Evolutionary conservation across 2,797 vertebrate genomes (phyloP), one percentile per base, ranked within the genome.

Genomic region (Corythornis leucogaster): DNA sequence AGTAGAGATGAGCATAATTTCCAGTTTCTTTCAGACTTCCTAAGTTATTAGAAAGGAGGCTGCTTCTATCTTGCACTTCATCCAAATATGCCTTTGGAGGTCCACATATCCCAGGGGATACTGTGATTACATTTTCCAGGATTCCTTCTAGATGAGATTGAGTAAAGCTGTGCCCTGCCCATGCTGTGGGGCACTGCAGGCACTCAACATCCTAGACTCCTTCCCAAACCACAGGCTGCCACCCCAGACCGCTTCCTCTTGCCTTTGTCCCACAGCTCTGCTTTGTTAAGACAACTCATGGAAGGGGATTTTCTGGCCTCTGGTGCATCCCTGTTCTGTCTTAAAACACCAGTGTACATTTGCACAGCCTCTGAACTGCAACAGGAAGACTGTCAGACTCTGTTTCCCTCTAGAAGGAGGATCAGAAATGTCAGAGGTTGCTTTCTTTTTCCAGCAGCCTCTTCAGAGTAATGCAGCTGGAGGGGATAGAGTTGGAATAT

Each of bases 101-200:
- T 85, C 81, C 87, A 46, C 33, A 94, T 91, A 92, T 93, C 89
- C 62, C 91, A 88, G 64, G 26, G 90, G 81, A 82, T 85, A 51
- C 30, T 38, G 22, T 58, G 71, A 78, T 85, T 80, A 62, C 4
- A 2, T 94, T 93, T 90, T 85, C 51, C 69, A 80, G 80, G 46
- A 95, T 94, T 94, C 88, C 48, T 87, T 87, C 71, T 85, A 46
- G 58, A 69, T 92, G 81, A 94, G 79, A 66, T 85, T 1, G 5
- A 80, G 64, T 3, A 2, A 57, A 85, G 46, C 69, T 8, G 1
- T 85, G 33, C 30, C 54, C 58, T 94, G 62, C 31, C 26, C 58
- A 46, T 8, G 4, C 55, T 7, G 3, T 24, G 11, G 48, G 43
- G 38, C 68, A 70, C 38, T 22, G 31, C 22, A 33, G n/a, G 31